A percentile compares a stretch with the other conserved stretches of the same genome.
phyloP scores from a whole-genome alignment of 2,113 vertebrate genomes.

The Struthidea cinerea region DNA sequence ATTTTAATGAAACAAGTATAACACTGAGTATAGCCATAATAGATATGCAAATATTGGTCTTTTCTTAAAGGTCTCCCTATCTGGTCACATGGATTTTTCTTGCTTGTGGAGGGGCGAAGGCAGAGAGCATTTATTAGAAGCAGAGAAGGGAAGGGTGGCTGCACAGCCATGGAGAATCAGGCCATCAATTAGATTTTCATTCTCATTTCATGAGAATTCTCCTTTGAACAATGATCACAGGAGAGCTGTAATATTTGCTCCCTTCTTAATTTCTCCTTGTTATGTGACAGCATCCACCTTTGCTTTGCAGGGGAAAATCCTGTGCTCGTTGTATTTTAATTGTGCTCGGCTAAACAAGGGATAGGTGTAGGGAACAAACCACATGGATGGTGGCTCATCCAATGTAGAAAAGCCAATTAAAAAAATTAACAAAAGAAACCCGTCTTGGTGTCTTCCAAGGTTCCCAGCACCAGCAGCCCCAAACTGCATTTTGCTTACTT shows the following conservation, averaged over 20 bases:
- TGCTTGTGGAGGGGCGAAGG: slow-evolving; percentile 35
- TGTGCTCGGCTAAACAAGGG: not conserved
- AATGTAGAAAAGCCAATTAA: slow-evolving; percentile 27
- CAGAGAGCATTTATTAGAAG: slow-evolving; percentile 61
- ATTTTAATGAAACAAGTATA: slow-evolving; percentile 82
- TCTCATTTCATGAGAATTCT: slow-evolving; percentile 29
- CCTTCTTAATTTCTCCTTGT: not conserved
- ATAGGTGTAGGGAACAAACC: not conserved
- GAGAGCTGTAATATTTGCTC: slow-evolving; percentile 31
- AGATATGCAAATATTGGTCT: slow-evolving; percentile 86
- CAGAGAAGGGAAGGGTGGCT: slow-evolving; percentile 2
- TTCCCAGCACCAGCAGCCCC: not conserved
- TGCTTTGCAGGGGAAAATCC: not conserved
- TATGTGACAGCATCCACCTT: not conserved
- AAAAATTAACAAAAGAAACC: not conserved
- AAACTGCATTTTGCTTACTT: slow-evolving; percentile 58
- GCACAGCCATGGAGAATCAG: slow-evolving; percentile 44
- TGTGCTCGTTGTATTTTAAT: not conserved
- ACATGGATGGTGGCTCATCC: not conserved
- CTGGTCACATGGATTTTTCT: slow-evolving; percentile 71
- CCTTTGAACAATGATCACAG: slow-evolving; percentile 1
- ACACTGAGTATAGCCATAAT: slow-evolving; percentile 77
- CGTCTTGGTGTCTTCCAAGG: not conserved
- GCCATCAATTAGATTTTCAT: slow-evolving; percentile 43
- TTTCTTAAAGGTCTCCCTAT: slow-evolving; percentile 81